Conservation (phyloP, 2,113 vertebrate species). For the Varanus komodoensis region DNA sequence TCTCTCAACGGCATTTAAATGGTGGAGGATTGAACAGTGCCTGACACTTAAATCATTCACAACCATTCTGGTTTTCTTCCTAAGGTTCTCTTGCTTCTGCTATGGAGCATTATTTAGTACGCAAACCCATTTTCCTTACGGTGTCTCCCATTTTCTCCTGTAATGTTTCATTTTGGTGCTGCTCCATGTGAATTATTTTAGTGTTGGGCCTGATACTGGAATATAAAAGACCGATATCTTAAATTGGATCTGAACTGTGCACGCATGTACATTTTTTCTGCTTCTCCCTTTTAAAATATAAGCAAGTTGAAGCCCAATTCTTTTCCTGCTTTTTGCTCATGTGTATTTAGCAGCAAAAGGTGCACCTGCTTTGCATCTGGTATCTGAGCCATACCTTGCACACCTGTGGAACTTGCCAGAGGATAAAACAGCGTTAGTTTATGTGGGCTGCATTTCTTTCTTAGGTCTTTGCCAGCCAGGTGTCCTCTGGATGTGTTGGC, state of each 20-base stretch:
- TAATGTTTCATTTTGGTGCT: background rate
- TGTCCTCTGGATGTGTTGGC: too few species aligned
- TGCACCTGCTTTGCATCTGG: background rate
- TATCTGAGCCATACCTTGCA: background rate
- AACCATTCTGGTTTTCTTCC: background rate
- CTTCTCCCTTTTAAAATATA: background rate
- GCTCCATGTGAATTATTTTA: background rate
- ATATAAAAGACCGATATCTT: background rate
- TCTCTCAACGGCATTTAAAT: background rate
- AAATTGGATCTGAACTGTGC: background rate
- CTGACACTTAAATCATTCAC: background rate
- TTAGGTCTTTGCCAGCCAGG: background rate
- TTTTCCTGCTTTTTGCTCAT: background rate
- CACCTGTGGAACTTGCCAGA: background rate
- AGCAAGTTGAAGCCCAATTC: background rate
- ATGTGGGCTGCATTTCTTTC: background rate
- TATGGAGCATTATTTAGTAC: background rate
- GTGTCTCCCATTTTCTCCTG: background rate
- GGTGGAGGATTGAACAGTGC: background rate
- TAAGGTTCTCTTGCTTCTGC: background rate
- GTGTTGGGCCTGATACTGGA: background rate
- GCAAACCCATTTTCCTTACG: background rate
- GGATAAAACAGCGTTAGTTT: background rate
- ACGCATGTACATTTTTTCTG: background rate
- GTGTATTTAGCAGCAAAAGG: background rate